Percentiles rank a stretch among this genome's conserved stretches.
phyloP scores from a whole-genome alignment of 2,888 invertebrate genomes.

The Ochropleura leucogaster region DNA sequence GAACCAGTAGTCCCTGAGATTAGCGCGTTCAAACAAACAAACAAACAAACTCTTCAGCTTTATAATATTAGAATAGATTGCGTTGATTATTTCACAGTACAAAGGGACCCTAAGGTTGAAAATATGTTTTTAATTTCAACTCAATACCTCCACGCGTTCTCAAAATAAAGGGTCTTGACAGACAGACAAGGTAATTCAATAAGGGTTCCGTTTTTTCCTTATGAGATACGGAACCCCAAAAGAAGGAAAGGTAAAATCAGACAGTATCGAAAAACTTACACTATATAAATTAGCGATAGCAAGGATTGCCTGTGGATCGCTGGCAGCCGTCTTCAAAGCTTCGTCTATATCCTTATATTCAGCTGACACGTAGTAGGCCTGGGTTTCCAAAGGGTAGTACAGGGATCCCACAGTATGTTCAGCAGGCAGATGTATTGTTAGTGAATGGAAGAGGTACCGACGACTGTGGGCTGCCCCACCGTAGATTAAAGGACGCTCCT shows the following conservation, averaged over 20 bases:
- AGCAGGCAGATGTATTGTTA: slow-evolving; percentile 80
- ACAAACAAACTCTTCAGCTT: no score
- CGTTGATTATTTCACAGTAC: no score
- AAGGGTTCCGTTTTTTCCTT: no score
- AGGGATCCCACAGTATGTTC: slow-evolving; percentile 79
- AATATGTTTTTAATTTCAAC: no score
- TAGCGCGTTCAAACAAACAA: no score
- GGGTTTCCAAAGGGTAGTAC: slow-evolving; percentile 80
- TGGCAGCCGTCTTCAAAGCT: slow-evolving; percentile 71
- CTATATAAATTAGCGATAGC: slow-evolving; percentile 77
- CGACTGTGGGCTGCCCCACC: slow-evolving; percentile 83
- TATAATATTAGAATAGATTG: no score
- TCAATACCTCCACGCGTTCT: no score
- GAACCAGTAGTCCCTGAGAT: no score
- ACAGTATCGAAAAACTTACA: slow-evolving; percentile 64
- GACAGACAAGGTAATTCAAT: no score
- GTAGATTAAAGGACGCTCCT: slow-evolving; percentile 74
- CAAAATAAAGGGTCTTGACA: no score
- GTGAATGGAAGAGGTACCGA: slow-evolving; percentile 80
- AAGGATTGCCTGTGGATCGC: slow-evolving; percentile 80
- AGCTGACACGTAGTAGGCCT: slow-evolving; percentile 78
- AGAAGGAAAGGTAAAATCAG: not conserved
- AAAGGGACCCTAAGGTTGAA: no score
- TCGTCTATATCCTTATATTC: slow-evolving; percentile 75
- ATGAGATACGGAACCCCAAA: no score